Percentiles rank a stretch among this genome's conserved stretches.
These are phyloP conservation scores for Drosophila bifasciata DNA, from an alignment of 1,140 invertebrate genomes.

Conservation along the genomic window DNA sequence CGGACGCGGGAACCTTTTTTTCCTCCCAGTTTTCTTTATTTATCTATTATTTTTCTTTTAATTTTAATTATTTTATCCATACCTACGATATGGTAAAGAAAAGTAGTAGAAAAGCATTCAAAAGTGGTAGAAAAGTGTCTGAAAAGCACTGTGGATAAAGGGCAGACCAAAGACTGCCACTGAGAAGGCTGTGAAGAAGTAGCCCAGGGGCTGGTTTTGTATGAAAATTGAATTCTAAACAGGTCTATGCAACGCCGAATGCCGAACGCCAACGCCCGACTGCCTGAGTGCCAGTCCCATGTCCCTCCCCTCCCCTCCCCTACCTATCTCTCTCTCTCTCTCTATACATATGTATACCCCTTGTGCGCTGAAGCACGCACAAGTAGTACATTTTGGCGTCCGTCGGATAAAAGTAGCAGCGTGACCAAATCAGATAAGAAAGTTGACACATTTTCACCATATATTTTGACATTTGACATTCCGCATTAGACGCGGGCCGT, in stretches of 20 bases:
- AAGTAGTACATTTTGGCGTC: constrained; percentile 73
- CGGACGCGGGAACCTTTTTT: constrained; percentile 21
- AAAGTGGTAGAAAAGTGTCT: too few species aligned
- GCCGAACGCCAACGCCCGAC: constrained; percentile 53
- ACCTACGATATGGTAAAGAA: too few species aligned
- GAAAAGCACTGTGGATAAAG: too few species aligned
- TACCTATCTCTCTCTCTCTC: too few species aligned
- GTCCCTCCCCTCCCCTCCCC: constrained; percentile 26
- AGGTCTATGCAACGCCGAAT: constrained; percentile 50
- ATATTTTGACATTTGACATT: constrained; percentile 84
- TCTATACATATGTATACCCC: too few species aligned
- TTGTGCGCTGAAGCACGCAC: constrained; percentile 80
- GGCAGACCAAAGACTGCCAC: constrained; percentile 7
- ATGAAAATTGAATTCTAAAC: constrained; percentile 83
- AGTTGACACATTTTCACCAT: constrained; percentile 84
- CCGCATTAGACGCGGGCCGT: constrained; percentile 82
- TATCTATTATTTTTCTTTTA: constrained; percentile 45
- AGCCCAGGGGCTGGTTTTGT: constrained; percentile 63
- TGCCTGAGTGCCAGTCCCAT: constrained; percentile 35
- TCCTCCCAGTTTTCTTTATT: constrained; percentile 11
- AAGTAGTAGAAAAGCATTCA: too few species aligned
- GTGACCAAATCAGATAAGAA: constrained; percentile 84
- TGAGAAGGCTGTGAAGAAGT: constrained; percentile 4
- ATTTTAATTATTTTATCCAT: constrained; percentile 63
- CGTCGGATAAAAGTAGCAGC: constrained; percentile 78